Evolutionary conservation across 2,113 vertebrate species (phyloP), one percentile per base, ranked within the genome.

Genomic region (Columba janthina): DNA sequence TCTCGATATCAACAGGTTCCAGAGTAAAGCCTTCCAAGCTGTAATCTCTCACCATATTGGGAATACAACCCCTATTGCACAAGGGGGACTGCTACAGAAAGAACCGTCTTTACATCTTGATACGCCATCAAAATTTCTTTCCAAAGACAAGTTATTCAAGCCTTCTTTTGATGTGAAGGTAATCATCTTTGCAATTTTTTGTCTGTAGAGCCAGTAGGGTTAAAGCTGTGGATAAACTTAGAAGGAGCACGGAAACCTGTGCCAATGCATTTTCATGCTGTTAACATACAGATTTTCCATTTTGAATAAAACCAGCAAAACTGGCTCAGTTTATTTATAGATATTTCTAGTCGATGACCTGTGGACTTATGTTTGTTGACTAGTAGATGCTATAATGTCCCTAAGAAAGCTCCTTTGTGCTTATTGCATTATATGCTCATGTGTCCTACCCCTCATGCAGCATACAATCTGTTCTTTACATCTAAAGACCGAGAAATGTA

Each of bases 91-190:
- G 1, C 95, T 95, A 54, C 97, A 98, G 85, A 99, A 98, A 89
- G 99, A 99, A 36, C 97, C 98, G 0, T 97, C 98, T 1, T 96
- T 99, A 72, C 98, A 98, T 84, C 98, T 99, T 89, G 99, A 99
- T 85, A 99, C 99, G 3, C 99, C 99, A 0, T 99, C 99, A 24
- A 99, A 99, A 51, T 99, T 99, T 93, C 98, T 99, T 86, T 99
- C 98, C 84, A 98, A 98, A 97, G 99, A 99, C 97, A 98, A 98
- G 88, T 98, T 99, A 5, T 99, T 99, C 93, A 99, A 99, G 77
- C 99, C 99, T 31, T 98, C 98, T 12, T 99, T 99, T 96, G 99
- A 99, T 92, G 98, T 99, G 60, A 99, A 99, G 99, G 99, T 99
- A 93, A 96, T 57, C 4, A 53, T 54, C 62, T 56, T 67, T 75